Evolutionary conservation across 2,797 vertebrate species (phyloP).

Genomic region (Sebastes iracundus): DNA sequence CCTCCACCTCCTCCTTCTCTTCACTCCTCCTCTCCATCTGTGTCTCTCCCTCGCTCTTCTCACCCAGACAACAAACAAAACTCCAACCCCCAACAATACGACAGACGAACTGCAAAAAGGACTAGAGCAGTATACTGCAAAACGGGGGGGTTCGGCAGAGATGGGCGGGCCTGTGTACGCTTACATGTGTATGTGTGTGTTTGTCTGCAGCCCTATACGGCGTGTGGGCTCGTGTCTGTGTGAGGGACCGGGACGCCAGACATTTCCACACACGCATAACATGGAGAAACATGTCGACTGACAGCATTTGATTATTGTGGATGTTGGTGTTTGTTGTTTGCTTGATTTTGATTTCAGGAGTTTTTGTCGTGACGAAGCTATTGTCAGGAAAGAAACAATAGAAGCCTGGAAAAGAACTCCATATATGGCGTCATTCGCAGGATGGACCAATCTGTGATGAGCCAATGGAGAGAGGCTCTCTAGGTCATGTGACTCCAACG

Average conservation of each 20-base stretch:
- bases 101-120: conserved; percentile 76
- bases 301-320: conserved; percentile 78
- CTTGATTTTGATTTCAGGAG: conserved; percentile 69
- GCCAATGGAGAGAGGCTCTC: conserved; percentile 68
- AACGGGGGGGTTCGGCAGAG: conserved; percentile 78
- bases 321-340: conserved; percentile 80
- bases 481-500: conserved; percentile 65
- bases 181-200: conserved; percentile 75
- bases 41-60: conserved; percentile 63
- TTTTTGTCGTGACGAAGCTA: conserved; percentile 61
- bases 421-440: conserved; percentile 43
- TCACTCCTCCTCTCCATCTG: conserved; percentile 65
- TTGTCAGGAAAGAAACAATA: conserved; percentile 51
- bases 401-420: conserved; percentile 58
- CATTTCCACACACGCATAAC: conserved; percentile 61
- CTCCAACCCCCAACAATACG: conserved; percentile 66
- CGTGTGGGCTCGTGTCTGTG: conserved; percentile 55
- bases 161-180: conserved; percentile 77
- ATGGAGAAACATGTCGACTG: conserved; percentile 68
- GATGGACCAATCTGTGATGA: conserved; percentile 66
- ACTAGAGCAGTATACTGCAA: conserved; percentile 78
- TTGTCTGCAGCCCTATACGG: conserved; percentile 59
- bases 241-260: conserved; percentile 62
- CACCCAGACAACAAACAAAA: conserved; percentile 66
- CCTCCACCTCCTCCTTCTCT: conserved; percentile 51